phyloP scores from a whole-genome alignment of 2,113 vertebrate species.

The Philantomba maxwellii region DNA sequence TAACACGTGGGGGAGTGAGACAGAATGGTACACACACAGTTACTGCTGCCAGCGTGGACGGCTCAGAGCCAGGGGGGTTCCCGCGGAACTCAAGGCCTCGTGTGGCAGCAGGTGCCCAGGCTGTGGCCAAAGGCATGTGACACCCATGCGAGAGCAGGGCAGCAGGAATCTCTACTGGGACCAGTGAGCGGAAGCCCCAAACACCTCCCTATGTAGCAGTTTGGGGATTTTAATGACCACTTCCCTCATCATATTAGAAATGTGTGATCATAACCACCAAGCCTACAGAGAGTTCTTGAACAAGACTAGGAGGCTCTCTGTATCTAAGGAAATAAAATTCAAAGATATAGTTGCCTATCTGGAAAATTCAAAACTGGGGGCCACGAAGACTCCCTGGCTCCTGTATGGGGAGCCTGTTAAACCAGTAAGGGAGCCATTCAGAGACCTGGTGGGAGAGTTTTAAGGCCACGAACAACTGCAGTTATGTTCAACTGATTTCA shows the following conservation, averaged over 20 bases:
- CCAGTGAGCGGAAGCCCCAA: neutral
- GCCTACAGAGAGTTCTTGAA: neutral
- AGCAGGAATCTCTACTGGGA: neutral
- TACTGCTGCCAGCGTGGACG: accelerated
- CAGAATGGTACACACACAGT: neutral
- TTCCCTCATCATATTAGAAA: neutral
- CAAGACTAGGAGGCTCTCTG: neutral
- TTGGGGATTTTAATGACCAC: accelerated
- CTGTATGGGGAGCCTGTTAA: neutral
- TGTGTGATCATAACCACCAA: accelerated
- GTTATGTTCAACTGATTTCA: neutral
- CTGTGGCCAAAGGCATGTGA: accelerated
- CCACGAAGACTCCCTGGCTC: neutral
- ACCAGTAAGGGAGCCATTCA: neutral
- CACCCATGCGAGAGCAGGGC: accelerated
- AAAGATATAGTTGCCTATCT: neutral
- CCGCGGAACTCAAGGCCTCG: accelerated
- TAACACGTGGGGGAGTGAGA: neutral
- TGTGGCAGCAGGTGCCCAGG: accelerated
- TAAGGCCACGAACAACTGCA: neutral
- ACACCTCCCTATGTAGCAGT: neutral
- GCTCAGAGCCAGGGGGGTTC: neutral
- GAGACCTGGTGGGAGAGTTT: neutral
- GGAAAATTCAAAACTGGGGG: neutral
- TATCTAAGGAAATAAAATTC: neutral